phyloP scores from a whole-genome alignment of 1,140 invertebrate genomes.

The Bombyx mori region ASM3026992v2 NC_085131.1:6967501-6968000 shows the following conservation, averaged over 20 bases:
- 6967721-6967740: neutral
- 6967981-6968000: conserved; percentile 3
- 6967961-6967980: too few species aligned
- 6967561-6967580: conserved; percentile 19
- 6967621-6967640: neutral
- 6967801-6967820: too few species aligned
- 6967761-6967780: too few species aligned
- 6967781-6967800: too few species aligned
- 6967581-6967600: neutral
- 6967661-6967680: too few species aligned
- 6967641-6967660: neutral
- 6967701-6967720: neutral
- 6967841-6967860: too few species aligned
- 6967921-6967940: conserved; percentile 3
- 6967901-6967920: neutral
- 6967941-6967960: conserved; percentile 5
- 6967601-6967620: conserved; percentile 6
- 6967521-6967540: conserved; percentile 39
- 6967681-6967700: too few species aligned
- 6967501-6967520: conserved; percentile 45
- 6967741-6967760: conserved; percentile 2
- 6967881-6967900: conserved; percentile 9
- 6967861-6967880: conserved; percentile 15
- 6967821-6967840: too few species aligned
- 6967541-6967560: conserved; percentile 42